These are phyloP conservation scores for Baryphthengus martii DNA, from an alignment of 2,113 vertebrate species.

Conservation along the genomic window DNA sequence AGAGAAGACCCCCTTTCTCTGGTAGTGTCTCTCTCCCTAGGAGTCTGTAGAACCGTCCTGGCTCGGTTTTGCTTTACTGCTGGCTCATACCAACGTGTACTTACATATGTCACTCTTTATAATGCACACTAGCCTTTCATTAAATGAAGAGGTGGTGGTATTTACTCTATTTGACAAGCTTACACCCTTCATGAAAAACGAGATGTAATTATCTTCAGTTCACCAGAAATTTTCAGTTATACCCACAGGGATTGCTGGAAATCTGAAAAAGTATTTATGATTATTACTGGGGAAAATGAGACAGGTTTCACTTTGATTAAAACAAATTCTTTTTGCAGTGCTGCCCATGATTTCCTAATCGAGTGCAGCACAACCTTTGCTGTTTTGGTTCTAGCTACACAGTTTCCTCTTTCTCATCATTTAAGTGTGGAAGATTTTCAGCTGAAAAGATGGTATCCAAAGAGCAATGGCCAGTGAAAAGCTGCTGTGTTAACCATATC, in stretches of 20 bases:
- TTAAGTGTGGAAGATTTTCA: neutral
- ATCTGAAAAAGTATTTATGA: neutral
- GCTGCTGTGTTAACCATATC: neutral
- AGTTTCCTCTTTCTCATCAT: neutral
- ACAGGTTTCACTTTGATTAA: neutral
- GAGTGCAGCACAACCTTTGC: neutral
- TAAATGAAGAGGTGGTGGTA: neutral
- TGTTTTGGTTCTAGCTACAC: neutral
- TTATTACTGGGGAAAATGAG: neutral
- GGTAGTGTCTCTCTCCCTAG: neutral
- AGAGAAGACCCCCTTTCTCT: neutral
- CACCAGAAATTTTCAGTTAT: neutral
- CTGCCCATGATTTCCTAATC: neutral
- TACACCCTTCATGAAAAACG: neutral
- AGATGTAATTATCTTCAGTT: neutral
- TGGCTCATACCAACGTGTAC: neutral
- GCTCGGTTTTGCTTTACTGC: neutral
- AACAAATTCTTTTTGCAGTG: neutral
- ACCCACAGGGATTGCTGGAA: neutral
- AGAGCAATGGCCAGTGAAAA: neutral
- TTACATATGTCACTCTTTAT: neutral
- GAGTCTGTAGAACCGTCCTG: neutral
- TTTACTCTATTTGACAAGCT: neutral
- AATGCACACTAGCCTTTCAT: neutral
- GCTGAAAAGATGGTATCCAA: neutral